A percentile compares a stretch with the other conserved stretches of the same genome.
phyloP scores from a whole-genome alignment of 2,888 invertebrate genomes.

The Nomada flava region DNA sequence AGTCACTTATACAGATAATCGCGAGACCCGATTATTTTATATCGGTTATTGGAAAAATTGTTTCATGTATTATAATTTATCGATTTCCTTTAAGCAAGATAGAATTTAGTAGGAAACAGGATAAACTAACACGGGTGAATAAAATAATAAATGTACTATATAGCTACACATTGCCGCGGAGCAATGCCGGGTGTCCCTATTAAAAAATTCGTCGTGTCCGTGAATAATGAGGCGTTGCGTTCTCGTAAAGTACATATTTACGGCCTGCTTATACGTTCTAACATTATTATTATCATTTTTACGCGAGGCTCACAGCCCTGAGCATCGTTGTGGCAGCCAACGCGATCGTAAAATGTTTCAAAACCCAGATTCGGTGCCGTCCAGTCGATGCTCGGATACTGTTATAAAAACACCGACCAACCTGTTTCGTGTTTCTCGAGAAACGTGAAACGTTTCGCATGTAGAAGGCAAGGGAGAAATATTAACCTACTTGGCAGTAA shows the following conservation, averaged over 20 bases:
- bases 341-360: conserved; percentile 35
- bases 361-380: neutral
- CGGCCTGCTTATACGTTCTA: conserved; percentile 50
- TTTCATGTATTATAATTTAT: too few species aligned
- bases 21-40: neutral
- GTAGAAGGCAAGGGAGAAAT: neutral
- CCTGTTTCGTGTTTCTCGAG: neutral
- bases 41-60: neutral
- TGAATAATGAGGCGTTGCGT: conserved; percentile 29
- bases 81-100: too few species aligned
- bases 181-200: conserved; percentile 33
- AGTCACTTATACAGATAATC: neutral
- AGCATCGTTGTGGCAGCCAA: neutral
- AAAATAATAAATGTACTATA: conserved; percentile 23
- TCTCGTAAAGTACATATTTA: conserved; percentile 50
- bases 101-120: too few species aligned
- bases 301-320: conserved; percentile 9
- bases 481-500: neutral
- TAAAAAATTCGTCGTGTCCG: conserved; percentile 47
- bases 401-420: neutral
- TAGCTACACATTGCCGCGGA: conserved; percentile 5
- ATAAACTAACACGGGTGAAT: conserved; percentile 3
- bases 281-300: conserved; percentile 53
- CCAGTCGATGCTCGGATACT: neutral
- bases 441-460: neutral